Percentiles rank a stretch among this genome's conserved stretches.
Evolutionary conservation across 2,797 vertebrate species (phyloP).

Genomic region (Pogonophryne albipinna): DNA sequence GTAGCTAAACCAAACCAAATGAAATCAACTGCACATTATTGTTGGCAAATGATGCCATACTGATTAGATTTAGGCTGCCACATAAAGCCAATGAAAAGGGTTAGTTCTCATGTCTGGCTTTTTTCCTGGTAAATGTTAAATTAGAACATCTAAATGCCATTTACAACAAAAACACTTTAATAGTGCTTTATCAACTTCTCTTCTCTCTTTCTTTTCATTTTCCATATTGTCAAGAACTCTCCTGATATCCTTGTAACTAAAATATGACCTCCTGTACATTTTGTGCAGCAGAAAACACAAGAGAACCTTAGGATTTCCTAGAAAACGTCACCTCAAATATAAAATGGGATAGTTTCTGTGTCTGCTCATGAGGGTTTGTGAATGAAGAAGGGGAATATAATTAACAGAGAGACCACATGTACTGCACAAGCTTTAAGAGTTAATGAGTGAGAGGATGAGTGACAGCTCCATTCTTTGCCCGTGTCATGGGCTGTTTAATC

Average conservation of each 20-base stretch:
- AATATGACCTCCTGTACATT: not conserved
- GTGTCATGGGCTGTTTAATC: conserved; percentile 57
- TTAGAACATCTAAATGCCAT: conserved; percentile 2
- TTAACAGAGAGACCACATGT: conserved; percentile 15
- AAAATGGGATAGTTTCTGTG: not conserved
- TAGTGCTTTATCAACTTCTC: conserved; percentile 7
- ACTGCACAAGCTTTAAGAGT: conserved; percentile 40
- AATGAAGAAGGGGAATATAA: conserved; percentile 8
- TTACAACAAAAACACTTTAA: conserved; percentile 16
- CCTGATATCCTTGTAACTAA: not conserved
- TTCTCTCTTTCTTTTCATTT: conserved; percentile 11
- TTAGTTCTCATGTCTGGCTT: conserved; percentile 21
- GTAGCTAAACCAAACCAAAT: conserved; percentile 46
- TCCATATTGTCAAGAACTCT: conserved; percentile 1
- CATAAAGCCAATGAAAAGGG: conserved; percentile 1
- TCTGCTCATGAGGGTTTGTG: not conserved
- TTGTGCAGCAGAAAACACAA: not conserved
- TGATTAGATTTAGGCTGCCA: conserved; percentile 31
- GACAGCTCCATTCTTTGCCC: conserved; percentile 54
- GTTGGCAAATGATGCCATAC: conserved; percentile 18
- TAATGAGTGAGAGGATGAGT: conserved; percentile 57
- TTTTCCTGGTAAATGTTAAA: conserved; percentile 15
- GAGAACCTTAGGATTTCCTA: not conserved
- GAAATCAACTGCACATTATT: conserved; percentile 31
- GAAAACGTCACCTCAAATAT: not conserved